Evolutionary conservation across 1,140 invertebrate genomes (phyloP).

Genomic region (Papilio polytes): DNA sequence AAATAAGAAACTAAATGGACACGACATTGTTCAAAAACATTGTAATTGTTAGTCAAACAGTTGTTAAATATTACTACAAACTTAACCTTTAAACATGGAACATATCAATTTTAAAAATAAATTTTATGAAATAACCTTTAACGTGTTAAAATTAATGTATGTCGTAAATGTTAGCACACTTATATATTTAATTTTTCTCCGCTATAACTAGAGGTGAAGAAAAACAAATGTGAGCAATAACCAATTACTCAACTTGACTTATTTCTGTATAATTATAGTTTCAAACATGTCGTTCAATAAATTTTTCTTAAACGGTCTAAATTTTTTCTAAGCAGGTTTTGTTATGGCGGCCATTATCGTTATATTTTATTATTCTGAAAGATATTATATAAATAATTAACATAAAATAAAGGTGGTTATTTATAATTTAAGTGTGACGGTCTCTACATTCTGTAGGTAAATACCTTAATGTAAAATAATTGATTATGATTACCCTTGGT

Average conservation of each 20-base stretch:
- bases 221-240: constrained; percentile 19
- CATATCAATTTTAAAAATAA: not conserved
- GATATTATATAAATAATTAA: constrained; percentile 44
- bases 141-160: not conserved
- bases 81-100: not conserved
- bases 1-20: not conserved
- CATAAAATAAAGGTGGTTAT: constrained; percentile 5
- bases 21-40: not conserved
- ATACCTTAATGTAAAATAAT: constrained; percentile 11
- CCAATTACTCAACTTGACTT: constrained; percentile 28
- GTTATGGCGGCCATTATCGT: not conserved
- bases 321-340: constrained; percentile 7
- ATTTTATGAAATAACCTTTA: not conserved
- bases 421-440: not conserved
- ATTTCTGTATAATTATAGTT: constrained; percentile 26
- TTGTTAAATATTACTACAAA: constrained; percentile 3
- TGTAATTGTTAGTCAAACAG: not conserved
- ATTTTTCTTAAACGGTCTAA: constrained; percentile 24
- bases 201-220: not conserved
- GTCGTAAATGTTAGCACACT: not conserved
- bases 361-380: constrained; percentile 35
- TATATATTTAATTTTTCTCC: not conserved
- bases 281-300: constrained; percentile 29
- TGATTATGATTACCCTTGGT: not conserved
- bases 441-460: not conserved